phyloP scores from a whole-genome alignment of 1,140 invertebrate species.

The Drosophila burlai region DNA sequence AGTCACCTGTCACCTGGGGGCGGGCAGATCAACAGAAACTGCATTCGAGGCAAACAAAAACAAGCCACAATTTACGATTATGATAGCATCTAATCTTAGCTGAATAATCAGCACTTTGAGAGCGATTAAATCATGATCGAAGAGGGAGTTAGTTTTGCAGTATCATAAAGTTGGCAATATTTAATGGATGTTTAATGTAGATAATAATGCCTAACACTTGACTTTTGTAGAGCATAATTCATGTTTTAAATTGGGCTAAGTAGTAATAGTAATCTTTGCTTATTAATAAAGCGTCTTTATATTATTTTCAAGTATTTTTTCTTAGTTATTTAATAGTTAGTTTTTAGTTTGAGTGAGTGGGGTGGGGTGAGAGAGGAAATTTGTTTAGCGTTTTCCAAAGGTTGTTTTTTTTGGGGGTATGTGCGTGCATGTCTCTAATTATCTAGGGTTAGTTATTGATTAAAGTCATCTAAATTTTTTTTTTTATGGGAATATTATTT shows the following conservation, averaged over 20 bases:
- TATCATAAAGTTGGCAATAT: background rate
- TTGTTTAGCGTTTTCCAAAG: background rate
- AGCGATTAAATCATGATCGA: slow-evolving; percentile 3
- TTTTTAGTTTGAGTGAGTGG: background rate
- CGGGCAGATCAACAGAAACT: slow-evolving; percentile 22
- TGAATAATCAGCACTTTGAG: background rate
- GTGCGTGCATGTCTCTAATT: background rate
- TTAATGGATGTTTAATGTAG: background rate
- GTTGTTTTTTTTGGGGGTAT: too few relatives aligned
- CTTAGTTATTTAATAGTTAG: background rate
- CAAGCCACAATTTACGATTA: slow-evolving; percentile 6
- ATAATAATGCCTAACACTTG: background rate
- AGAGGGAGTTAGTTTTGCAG: background rate
- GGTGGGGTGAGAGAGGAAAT: background rate
- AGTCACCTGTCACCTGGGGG: slow-evolving; percentile 10
- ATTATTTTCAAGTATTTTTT: background rate
- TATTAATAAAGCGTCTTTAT: background rate
- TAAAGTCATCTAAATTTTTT: background rate
- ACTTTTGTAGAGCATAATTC: too few relatives aligned
- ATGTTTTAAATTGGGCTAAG: too few relatives aligned
- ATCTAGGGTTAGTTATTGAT: slow-evolving; percentile 7
- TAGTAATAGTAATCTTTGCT: background rate
- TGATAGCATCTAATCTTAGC: slow-evolving; percentile 12
- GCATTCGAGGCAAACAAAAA: slow-evolving; percentile 25
- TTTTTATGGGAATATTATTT: slow-evolving; percentile 4